Percentiles rank a stretch among this genome's conserved stretches.
These are phyloP conservation scores for Oreochromis mossambicus DNA, from an alignment of 2,797 vertebrate genomes.

Conservation along the genomic window DNA sequence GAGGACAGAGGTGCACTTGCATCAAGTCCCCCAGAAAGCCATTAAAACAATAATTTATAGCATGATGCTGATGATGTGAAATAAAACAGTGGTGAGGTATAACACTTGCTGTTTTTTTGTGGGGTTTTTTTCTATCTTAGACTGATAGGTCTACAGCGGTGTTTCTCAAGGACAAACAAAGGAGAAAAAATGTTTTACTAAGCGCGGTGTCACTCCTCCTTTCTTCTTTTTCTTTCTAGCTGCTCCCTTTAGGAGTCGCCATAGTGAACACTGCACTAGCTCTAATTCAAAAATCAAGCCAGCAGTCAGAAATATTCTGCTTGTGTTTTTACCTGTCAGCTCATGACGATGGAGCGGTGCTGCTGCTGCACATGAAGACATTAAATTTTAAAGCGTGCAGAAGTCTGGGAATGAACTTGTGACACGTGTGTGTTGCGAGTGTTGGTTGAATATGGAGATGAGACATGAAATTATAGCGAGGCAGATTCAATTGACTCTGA, in stretches of 20 bases:
- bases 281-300: not conserved
- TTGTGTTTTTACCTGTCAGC: not conserved
- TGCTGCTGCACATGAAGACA: not conserved
- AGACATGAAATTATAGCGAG: not conserved
- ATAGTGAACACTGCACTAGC: not conserved
- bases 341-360: not conserved
- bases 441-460: not conserved
- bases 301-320: not conserved
- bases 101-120: no score
- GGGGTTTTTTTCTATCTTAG: not conserved
- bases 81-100: no score
- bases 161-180: not conserved
- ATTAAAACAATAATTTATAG: no score
- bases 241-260: not conserved
- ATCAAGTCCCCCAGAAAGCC: no score
- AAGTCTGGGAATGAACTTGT: not conserved
- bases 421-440: not conserved
- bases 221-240: not conserved
- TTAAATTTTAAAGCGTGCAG: accelerated
- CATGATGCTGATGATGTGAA: no score
- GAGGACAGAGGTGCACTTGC: no score
- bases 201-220: not conserved
- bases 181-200: not conserved
- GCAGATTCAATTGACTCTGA: not conserved
- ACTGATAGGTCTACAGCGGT: not conserved